phyloP scores from a whole-genome alignment of 2,113 vertebrate species.

The Ginglymostoma cirratum region DNA sequence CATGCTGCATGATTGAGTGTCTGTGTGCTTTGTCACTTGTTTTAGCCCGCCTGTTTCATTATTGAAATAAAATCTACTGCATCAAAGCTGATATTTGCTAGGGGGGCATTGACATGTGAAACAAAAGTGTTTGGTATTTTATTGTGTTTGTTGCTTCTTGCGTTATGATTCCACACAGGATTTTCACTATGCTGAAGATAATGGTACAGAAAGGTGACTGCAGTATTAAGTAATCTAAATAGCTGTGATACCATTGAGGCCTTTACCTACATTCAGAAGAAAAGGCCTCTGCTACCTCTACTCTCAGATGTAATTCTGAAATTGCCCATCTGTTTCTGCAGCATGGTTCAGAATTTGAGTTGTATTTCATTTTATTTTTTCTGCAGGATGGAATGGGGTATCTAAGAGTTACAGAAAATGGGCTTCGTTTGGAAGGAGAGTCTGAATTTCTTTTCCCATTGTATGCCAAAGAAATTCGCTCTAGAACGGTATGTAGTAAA shows the following conservation, averaged over 20 bases:
- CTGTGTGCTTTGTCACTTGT: background rate
- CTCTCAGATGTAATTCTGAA: background rate
- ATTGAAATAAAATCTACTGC: background rate
- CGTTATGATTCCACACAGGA: background rate
- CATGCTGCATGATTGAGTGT: background rate
- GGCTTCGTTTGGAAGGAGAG: constrained; percentile 84
- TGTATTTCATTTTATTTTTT: constrained; percentile 31
- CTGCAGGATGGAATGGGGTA: constrained; percentile 85
- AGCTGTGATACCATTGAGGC: background rate
- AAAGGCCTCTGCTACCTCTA: no score
- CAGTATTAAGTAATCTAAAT: background rate
- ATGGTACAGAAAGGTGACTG: background rate
- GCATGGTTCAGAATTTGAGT: background rate
- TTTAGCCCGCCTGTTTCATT: background rate
- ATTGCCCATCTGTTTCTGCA: background rate
- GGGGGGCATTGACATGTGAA: background rate
- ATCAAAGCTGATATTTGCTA: background rate
- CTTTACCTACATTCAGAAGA: background rate
- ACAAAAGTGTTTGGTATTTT: background rate
- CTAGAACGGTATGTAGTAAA: constrained; percentile 71
- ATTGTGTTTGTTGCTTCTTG: background rate
- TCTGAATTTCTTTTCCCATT: constrained; percentile 89
- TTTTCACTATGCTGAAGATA: background rate
- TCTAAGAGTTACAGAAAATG: constrained; percentile 72
- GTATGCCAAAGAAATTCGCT: constrained; percentile 87